phyloP scores from a whole-genome alignment of 2,797 vertebrate species.

The Silurus aristotelis region DNA sequence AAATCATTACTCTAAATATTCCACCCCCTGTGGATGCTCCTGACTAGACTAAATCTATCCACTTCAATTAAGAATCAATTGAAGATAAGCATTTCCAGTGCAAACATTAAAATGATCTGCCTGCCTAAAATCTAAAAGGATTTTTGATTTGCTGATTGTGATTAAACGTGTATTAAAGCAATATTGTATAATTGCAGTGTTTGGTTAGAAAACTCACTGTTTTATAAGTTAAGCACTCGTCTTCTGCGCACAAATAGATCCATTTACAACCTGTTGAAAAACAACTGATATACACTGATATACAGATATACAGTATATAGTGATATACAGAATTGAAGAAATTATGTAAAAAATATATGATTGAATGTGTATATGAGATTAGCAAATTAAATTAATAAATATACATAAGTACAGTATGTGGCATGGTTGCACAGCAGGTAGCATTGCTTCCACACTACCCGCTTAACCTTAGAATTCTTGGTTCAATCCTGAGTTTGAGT shows the following conservation, averaged over 20 bases:
- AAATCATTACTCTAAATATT: slow-evolving; percentile 46
- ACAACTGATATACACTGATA: slow-evolving; percentile 27
- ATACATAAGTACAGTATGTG: background rate
- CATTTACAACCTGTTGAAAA: slow-evolving; percentile 38
- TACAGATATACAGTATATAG: background rate
- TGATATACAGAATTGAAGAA: background rate
- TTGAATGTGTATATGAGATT: too few relatives aligned
- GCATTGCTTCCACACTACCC: background rate
- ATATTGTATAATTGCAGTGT: slow-evolving; percentile 14
- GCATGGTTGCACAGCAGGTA: background rate
- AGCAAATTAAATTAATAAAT: background rate
- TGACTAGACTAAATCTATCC: slow-evolving; percentile 48
- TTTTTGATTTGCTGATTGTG: slow-evolving; percentile 10
- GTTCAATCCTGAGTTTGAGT: background rate
- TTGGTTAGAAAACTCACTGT: slow-evolving; percentile 35
- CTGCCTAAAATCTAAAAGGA: background rate
- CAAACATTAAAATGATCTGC: background rate
- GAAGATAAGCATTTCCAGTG: background rate
- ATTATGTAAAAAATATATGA: background rate
- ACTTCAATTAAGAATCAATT: slow-evolving; percentile 16
- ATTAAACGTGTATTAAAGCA: slow-evolving; percentile 27
- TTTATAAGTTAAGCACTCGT: slow-evolving; percentile 4
- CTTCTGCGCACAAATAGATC: slow-evolving; percentile 17
- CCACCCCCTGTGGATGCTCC: slow-evolving; percentile 19
- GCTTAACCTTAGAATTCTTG: background rate